These are phyloP conservation scores for Papilio machaon DNA, from an alignment of 1,140 invertebrate genomes.

Conservation along the genomic window DNA sequence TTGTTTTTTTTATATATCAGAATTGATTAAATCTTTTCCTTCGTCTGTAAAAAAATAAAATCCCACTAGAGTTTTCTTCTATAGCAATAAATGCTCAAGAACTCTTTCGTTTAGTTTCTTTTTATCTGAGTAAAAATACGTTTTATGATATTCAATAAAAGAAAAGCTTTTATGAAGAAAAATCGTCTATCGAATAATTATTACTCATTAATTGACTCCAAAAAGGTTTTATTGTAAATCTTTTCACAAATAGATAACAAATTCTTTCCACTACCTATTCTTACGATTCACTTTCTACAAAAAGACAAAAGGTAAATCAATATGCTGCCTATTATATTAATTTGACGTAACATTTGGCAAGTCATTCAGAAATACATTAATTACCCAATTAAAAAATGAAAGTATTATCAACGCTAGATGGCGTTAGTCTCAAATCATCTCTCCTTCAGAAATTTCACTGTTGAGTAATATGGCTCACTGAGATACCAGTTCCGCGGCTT, in stretches of 20 bases:
- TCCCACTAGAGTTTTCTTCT: too few species aligned
- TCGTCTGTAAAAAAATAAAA: too few species aligned
- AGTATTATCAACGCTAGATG: constrained; percentile 6
- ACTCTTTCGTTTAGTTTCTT: too few species aligned
- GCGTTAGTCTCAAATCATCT: constrained; percentile 30
- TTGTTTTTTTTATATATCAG: too few species aligned
- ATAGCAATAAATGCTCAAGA: too few species aligned
- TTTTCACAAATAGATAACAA: neutral
- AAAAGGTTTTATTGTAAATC: neutral
- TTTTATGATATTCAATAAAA: too few species aligned
- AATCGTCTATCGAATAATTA: neutral
- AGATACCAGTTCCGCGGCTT: constrained; percentile 31
- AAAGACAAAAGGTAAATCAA: constrained; percentile 21
- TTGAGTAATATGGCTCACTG: constrained; percentile 41
- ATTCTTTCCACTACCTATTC: neutral
- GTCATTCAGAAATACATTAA: constrained; percentile 28
- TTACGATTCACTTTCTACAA: neutral
- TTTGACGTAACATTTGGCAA: constrained; percentile 28
- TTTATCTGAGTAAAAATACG: too few species aligned
- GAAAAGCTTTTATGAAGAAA: too few species aligned
- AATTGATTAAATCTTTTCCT: too few species aligned
- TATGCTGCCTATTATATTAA: neutral
- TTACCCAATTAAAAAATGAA: constrained; percentile 31
- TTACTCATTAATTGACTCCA: neutral
- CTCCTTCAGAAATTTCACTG: constrained; percentile 42